Percentiles rank a stretch among this genome's conserved stretches.
Evolutionary conservation across 2,113 vertebrate genomes (phyloP).

Genomic region (Sturnira hondurensis): DNA sequence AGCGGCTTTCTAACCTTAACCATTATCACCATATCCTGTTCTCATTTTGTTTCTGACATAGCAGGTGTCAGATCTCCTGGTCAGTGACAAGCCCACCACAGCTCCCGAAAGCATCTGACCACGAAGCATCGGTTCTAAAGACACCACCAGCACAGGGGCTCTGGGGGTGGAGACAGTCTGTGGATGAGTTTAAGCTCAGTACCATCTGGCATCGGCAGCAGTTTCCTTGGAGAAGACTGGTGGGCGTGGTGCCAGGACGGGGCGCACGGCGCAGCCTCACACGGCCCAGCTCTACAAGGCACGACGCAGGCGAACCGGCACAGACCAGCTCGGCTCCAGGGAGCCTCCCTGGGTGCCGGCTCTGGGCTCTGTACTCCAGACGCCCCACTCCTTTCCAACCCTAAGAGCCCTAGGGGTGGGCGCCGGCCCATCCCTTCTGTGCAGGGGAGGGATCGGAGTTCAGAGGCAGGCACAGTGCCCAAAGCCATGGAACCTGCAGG

Average conservation of each 20-base stretch:
- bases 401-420: fast-evolving
- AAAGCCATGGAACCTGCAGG: not conserved
- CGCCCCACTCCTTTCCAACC: fast-evolving
- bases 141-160: not conserved
- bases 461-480: not conserved
- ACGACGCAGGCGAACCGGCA: fast-evolving
- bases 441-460: not conserved
- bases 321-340: fast-evolving
- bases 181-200: not conserved
- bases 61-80: not conserved
- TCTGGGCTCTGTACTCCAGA: not conserved
- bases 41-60: not conserved
- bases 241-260: fast-evolving
- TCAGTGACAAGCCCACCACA: not conserved
- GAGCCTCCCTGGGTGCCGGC: not conserved
- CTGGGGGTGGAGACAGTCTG: not conserved
- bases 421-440: not conserved
- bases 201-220: too few relatives aligned
- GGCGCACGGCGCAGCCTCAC: not conserved
- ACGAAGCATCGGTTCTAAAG: not conserved
- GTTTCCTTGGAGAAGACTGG: not conserved
- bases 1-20: not conserved
- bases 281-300: not conserved
- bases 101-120: not conserved
- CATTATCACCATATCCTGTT: not conserved